Evolutionary conservation across 2,888 invertebrate species (phyloP), one percentile per base, ranked within the genome.

Genomic region (Heliconius ismenius): DNA sequence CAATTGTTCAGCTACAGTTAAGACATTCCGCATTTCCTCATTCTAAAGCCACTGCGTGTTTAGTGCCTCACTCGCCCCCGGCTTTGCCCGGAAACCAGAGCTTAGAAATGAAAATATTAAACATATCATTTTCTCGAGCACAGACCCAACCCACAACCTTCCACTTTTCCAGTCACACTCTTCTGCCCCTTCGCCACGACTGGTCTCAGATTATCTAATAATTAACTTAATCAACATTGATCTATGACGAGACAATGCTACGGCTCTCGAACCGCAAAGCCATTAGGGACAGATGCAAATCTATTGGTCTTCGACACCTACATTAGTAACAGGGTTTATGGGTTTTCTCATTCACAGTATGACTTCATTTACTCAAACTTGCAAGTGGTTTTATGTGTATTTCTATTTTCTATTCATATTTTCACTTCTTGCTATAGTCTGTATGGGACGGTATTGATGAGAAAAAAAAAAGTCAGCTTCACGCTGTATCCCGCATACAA

Each of bases 161-260:
- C 9, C 18, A 3, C 49, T 18, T 7, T 21, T 9, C 0, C 21
- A 49, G 18, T 49, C 49, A 7, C 7, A 49, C 21, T 3, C 7
- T 49, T 7, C 7, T 49, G 21, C 21, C 21, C 3, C 49, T 49
- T 3, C 7, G 7, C 49, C 49, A 21, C 3, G 49, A 7, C 49
- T 49, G 49, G 49, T 21, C 21, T 7, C 21, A 49, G 7, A 49
- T 21, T 18, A 49, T 49, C 49, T 75, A 70, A 64, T 70, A 58
- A 63, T 70, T 75, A 54, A 70, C 28, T 63, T 70, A 75, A 75
- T 75, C 70, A 70, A 75, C 54, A 70, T 70, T 75, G 70, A 75
- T 75, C 69, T 69, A 54, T 70, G 76, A 74, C 68, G 76, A 79
- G 74, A 78, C 72, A 76, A 73, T 77, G 75, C 74, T 76, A 68